Percentiles rank a stretch among this genome's conserved stretches.
Conservation (phyloP, 1,140 invertebrate species). For the Drosophila sechellia region DNA sequence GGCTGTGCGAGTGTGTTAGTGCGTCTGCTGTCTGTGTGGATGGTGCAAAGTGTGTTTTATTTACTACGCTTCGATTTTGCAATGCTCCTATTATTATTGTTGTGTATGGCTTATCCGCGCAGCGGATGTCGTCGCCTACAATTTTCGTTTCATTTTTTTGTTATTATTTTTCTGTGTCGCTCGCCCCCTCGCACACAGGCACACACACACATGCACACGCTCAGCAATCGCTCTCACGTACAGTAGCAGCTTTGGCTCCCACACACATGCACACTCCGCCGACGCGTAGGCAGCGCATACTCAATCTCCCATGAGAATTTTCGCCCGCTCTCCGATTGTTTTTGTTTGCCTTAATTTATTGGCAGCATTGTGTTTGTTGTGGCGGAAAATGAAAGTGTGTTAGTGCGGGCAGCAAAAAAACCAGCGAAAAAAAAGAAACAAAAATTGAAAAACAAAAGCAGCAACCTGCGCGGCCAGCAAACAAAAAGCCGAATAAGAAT, state of each 20-base stretch:
- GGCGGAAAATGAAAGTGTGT: conserved; percentile 74
- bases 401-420: conserved; percentile 10
- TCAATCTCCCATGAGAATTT: conserved; percentile 80
- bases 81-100: conserved; percentile 68
- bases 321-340: conserved; percentile 51
- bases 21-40: conserved; percentile 21
- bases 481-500: conserved; percentile 49
- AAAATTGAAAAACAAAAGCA: conserved; percentile 3
- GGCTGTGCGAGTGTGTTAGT: conserved; percentile 39
- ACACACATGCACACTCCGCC: conserved; percentile 40
- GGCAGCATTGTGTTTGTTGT: conserved; percentile 61
- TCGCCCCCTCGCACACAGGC: conserved; percentile 25
- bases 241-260: conserved; percentile 38
- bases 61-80: conserved; percentile 75
- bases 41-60: conserved; percentile 44
- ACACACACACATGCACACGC: conserved; percentile 8
- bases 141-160: conserved; percentile 65
- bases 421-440: no score
- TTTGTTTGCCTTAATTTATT: conserved; percentile 76
- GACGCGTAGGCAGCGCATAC: conserved; percentile 43
- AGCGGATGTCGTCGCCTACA: conserved; percentile 79
- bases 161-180: conserved; percentile 66
- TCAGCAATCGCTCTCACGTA: conserved; percentile 31
- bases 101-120: conserved; percentile 68
- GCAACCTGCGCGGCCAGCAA: conserved; percentile 20